Percentiles rank a stretch among this genome's conserved stretches.
phyloP scores from a whole-genome alignment of 2,888 invertebrate genomes.

The Colostygia pectinataria region DNA sequence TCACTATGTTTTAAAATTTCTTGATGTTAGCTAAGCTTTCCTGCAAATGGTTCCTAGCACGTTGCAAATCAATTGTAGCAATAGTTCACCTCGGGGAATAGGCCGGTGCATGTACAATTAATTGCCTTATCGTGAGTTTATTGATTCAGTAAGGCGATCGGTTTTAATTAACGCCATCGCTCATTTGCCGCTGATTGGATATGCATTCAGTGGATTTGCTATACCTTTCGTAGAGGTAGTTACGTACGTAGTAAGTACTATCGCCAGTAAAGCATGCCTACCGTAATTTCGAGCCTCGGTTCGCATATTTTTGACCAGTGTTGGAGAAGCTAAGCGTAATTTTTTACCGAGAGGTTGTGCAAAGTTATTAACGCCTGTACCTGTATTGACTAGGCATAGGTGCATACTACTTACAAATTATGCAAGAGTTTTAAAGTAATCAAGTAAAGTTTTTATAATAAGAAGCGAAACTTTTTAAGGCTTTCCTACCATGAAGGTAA shows the following conservation, averaged over 20 bases:
- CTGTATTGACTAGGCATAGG: too few species aligned
- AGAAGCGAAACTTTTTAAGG: too few species aligned
- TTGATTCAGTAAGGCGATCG: slow-evolving; percentile 81
- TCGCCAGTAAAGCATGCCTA: not conserved
- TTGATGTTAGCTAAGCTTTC: too few species aligned
- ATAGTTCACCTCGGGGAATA: slow-evolving; percentile 56
- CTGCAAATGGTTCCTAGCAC: slow-evolving; percentile 12
- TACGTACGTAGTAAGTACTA: too few species aligned
- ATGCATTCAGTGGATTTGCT: slow-evolving; percentile 22
- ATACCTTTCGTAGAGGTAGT: slow-evolving; percentile 7
- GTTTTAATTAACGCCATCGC: slow-evolving; percentile 79
- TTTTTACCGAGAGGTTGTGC: too few species aligned
- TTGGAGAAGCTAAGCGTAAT: too few species aligned
- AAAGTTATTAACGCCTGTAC: too few species aligned
- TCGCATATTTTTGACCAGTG: too few species aligned
- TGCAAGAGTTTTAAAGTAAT: not conserved
- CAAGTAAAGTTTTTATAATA: too few species aligned
- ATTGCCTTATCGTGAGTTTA: slow-evolving; percentile 79
- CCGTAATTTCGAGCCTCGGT: not conserved
- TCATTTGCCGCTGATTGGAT: slow-evolving; percentile 77
- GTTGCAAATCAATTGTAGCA: slow-evolving; percentile 40
- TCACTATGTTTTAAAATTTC: too few species aligned
- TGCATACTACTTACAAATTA: too few species aligned
- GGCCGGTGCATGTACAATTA: slow-evolving; percentile 72
- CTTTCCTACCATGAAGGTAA: too few species aligned